Percentiles rank a stretch among this genome's conserved stretches.
These are phyloP conservation scores for Ciconia nigra DNA, from an alignment of 2,797 vertebrate species.

Conservation along the genomic window DNA sequence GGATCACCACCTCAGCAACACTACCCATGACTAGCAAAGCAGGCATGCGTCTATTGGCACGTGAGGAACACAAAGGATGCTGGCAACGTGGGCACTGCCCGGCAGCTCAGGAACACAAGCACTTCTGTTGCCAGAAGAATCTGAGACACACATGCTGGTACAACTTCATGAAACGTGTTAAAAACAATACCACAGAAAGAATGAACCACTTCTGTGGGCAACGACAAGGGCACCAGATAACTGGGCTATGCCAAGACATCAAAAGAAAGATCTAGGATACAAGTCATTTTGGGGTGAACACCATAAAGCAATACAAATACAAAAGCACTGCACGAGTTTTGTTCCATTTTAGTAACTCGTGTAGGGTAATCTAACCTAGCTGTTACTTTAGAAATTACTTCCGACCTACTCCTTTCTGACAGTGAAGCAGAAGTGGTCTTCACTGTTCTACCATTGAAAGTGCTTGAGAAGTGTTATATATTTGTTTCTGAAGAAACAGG, in stretches of 20 bases:
- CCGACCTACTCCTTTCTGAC: neutral
- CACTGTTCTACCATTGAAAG: neutral
- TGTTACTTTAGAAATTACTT: neutral
- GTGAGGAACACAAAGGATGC: neutral
- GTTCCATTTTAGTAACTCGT: neutral
- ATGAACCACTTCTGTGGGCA: neutral
- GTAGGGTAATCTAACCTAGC: neutral
- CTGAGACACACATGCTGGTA: neutral
- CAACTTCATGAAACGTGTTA: neutral
- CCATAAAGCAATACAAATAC: neutral
- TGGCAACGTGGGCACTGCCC: neutral
- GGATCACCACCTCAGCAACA: fast-evolving
- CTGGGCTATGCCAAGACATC: neutral
- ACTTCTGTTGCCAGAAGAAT: neutral
- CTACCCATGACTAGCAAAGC: too few relatives aligned
- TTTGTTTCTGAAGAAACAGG: neutral
- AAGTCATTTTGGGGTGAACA: neutral
- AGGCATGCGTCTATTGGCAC: neutral
- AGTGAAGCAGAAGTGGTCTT: neutral
- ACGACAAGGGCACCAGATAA: neutral
- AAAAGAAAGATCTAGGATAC: neutral
- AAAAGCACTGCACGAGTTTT: neutral
- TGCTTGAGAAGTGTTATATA: neutral
- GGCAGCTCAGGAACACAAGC: neutral
- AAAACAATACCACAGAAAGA: neutral